Evolutionary conservation across 2,888 invertebrate genomes (phyloP).

Genomic region (Clitarchus hookeri): DNA sequence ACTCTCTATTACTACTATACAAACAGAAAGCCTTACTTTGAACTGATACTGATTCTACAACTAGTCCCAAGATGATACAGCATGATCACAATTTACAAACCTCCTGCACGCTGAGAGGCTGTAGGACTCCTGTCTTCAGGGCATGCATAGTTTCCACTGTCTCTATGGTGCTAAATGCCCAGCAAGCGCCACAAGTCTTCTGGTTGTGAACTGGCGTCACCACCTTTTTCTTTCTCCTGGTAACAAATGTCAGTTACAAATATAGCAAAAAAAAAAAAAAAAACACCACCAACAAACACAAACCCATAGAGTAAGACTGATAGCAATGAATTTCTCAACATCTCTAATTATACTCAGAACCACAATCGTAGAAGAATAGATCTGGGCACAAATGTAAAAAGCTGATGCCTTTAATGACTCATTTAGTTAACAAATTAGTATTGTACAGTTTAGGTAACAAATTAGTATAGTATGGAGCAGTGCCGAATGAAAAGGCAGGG

Average conservation of each 20-base stretch:
- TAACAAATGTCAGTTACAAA: constrained; percentile 44
- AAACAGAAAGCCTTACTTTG: too few species aligned
- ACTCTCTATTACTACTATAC: not conserved
- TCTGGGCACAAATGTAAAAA: too few species aligned
- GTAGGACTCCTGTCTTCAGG: constrained; percentile 64
- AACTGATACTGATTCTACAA: too few species aligned
- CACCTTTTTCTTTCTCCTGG: constrained; percentile 68
- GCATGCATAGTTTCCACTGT: constrained; percentile 78
- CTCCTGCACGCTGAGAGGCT: constrained; percentile 73
- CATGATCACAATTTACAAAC: constrained; percentile 46
- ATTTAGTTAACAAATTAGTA: too few species aligned
- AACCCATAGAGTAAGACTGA: too few species aligned
- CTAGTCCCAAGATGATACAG: not conserved
- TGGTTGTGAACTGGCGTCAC: constrained; percentile 73
- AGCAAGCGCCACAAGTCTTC: constrained; percentile 80
- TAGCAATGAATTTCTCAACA: not conserved
- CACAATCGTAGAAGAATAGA: too few species aligned
- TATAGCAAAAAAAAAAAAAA: too few species aligned
- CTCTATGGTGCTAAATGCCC: constrained; percentile 81
- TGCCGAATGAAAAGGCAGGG: too few species aligned
- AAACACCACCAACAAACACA: too few species aligned
- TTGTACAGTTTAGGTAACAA: too few species aligned
- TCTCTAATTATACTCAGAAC: not conserved
- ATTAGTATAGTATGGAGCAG: too few species aligned
- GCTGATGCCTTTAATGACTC: too few species aligned